A percentile compares a stretch with the other conserved stretches of the same genome.
Conservation (phyloP, 2,888 invertebrate genomes). For the Aspidiotus rigidus region DNA sequence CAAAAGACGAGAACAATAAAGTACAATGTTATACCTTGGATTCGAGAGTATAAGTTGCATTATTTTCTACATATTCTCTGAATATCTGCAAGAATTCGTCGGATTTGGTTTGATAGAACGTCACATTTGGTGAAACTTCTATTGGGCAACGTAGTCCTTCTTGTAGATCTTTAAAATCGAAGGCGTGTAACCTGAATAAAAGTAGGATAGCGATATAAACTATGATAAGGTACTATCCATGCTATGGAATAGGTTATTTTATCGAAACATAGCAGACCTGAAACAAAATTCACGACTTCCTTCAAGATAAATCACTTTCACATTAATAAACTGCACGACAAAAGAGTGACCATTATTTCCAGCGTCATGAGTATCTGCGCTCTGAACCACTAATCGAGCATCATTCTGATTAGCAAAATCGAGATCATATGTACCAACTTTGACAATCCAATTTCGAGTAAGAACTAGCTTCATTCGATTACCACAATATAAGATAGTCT, state of each 20-base stretch:
- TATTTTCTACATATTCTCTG: slow-evolving; percentile 60
- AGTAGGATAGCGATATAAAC: no score
- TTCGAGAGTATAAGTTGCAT: slow-evolving; percentile 48
- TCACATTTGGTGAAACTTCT: slow-evolving; percentile 57
- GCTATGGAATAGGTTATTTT: no score
- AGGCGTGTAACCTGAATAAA: slow-evolving; percentile 56
- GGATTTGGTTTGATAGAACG: slow-evolving; percentile 64
- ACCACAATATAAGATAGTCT: slow-evolving; percentile 59
- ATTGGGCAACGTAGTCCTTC: slow-evolving; percentile 61
- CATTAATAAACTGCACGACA: slow-evolving; percentile 63
- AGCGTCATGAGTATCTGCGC: slow-evolving; percentile 55
- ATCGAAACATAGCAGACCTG: background rate
- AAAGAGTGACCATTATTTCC: slow-evolving; percentile 45
- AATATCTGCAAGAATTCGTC: slow-evolving; percentile 81
- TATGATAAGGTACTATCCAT: no score
- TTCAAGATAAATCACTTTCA: slow-evolving; percentile 47
- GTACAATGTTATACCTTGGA: slow-evolving; percentile 9
- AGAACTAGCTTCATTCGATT: slow-evolving; percentile 60
- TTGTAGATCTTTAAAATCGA: slow-evolving; percentile 67
- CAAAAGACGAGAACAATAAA: no score
- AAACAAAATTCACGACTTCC: slow-evolving; percentile 18
- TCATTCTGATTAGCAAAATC: slow-evolving; percentile 70
- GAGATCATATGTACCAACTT: slow-evolving; percentile 64
- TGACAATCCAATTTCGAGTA: slow-evolving; percentile 81
- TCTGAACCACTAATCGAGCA: slow-evolving; percentile 49